Percentiles rank a stretch among this genome's conserved stretches.
phyloP scores from a whole-genome alignment of 2,888 invertebrate genomes.

The Diadegma fenestrale region DNA sequence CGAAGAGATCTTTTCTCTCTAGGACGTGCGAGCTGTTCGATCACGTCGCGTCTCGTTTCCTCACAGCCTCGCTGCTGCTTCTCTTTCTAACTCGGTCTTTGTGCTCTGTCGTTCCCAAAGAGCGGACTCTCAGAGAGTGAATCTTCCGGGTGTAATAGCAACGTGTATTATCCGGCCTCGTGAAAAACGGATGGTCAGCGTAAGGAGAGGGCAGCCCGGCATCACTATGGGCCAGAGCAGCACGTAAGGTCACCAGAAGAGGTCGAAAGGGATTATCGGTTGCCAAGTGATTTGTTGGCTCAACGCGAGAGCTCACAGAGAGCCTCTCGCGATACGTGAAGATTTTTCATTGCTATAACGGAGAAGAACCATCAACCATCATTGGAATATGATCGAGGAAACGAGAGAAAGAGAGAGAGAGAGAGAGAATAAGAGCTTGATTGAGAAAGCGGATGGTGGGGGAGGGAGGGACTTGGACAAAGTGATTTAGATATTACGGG shows the following conservation, averaged over 20 bases:
- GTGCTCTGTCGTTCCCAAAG: background rate
- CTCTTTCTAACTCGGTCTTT: background rate
- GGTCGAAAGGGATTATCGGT: conserved; percentile 79
- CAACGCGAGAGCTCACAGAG: conserved; percentile 55
- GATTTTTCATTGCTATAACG: conserved; percentile 56
- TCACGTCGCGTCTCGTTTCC: conserved; percentile 61
- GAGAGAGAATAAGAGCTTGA: conserved; percentile 12
- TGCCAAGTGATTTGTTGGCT: conserved; percentile 78
- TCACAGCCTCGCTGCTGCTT: background rate
- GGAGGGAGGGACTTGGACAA: conserved; percentile 47
- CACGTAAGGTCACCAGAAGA: conserved; percentile 70
- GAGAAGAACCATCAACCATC: conserved; percentile 42
- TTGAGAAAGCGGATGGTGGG: conserved; percentile 9
- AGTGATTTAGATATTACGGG: conserved; percentile 66
- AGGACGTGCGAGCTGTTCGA: conserved; percentile 62
- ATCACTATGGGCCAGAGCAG: conserved; percentile 45
- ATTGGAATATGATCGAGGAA: conserved; percentile 31
- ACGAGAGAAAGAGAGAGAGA: conserved; percentile 2
- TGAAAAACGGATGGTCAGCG: conserved; percentile 56
- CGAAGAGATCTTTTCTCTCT: conserved; percentile 40
- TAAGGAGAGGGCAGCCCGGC: conserved; percentile 33
- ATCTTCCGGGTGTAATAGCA: conserved; percentile 62
- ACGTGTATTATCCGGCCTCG: conserved; percentile 57
- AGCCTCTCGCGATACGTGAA: conserved; percentile 56
- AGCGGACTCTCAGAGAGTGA: conserved; percentile 28